Evolutionary conservation across 1,140 invertebrate genomes (phyloP), one percentile per base, ranked within the genome.

Genomic region (Ruditapes philippinarum): DNA sequence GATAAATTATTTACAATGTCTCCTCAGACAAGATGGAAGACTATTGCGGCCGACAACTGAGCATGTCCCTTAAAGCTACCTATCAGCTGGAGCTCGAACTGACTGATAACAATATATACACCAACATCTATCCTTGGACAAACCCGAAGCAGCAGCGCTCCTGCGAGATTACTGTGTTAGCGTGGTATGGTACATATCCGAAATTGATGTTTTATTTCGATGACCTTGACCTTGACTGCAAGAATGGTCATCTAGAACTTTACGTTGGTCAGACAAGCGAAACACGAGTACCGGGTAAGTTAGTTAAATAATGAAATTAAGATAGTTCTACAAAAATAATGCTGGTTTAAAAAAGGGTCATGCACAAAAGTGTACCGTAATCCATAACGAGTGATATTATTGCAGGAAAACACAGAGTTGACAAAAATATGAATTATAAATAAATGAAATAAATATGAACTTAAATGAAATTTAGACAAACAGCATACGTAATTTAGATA

Each of bases 161-260:
- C 4, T 62, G 57, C 14, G 22, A 28, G 25, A 28, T 25, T 28
- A 62, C 22, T 7, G 7, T 62, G 5, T n/a, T 28, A n/a, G 57
- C 57, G 1, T 62, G 57, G 57, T 28, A 62, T 14, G 28, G 1
- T 5, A 25, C 25, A 5, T 62, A 62, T 28, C 22, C n/a, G 25
- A 62, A 62, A 62, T 25, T 62, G 5, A 62, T 62, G 57, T 62
- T 62, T 28, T 62, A 62, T 28, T 62, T 62, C 28, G 57, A 62
- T 19, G n/a, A 62, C 57, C 57, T 62, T 28, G 25, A 62, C 14
- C 57, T 62, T 7, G 57, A 62, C 14, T 62, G 57, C n/a, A 25
- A 62, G 4, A 14, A 62, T 7, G 57, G 57, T 28, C 57, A 62
- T 62, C 25, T 62, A 7, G 57, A 62, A n/a, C 28, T 62, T n/a